These are phyloP conservation scores for Pseudococcus jackbeardsleyi DNA, from an alignment of 2,888 invertebrate species.

Conservation along the genomic window DNA sequence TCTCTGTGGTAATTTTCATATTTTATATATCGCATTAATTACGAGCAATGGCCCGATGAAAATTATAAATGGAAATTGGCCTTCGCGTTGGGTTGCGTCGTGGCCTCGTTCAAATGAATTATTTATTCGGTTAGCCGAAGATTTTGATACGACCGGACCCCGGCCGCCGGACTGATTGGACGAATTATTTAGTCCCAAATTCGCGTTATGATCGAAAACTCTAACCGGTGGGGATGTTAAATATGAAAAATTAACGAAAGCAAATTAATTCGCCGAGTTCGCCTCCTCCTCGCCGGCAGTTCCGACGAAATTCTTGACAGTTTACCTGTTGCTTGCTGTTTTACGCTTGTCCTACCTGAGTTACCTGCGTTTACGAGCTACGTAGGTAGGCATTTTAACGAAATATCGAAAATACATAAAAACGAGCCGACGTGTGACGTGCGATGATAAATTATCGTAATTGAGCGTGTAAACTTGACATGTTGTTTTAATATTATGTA, in stretches of 20 bases:
- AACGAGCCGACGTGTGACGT: neutral
- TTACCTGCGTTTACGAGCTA: too few species aligned
- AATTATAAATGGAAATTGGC: slow-evolving; percentile 40
- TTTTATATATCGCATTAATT: slow-evolving; percentile 15
- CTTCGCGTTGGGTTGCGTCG: neutral
- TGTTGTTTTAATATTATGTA: neutral
- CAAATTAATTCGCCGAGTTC: neutral
- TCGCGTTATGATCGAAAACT: too few species aligned
- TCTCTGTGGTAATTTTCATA: slow-evolving; percentile 7
- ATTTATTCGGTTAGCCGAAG: neutral
- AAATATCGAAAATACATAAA: neutral
- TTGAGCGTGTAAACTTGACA: neutral
- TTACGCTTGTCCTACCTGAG: neutral
- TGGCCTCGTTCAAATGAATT: neutral
- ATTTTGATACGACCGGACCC: neutral
- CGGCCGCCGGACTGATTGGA: neutral
- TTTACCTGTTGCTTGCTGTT: neutral
- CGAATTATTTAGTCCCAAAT: neutral
- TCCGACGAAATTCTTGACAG: neutral
- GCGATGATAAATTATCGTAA: neutral
- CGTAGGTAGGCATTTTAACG: neutral
- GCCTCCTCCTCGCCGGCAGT: neutral
- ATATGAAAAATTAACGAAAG: neutral
- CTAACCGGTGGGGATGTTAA: neutral
- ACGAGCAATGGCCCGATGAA: slow-evolving; percentile 13